These are phyloP conservation scores for Spialia ferax DNA, from an alignment of 2,888 invertebrate species.

Conservation along the genomic window DNA sequence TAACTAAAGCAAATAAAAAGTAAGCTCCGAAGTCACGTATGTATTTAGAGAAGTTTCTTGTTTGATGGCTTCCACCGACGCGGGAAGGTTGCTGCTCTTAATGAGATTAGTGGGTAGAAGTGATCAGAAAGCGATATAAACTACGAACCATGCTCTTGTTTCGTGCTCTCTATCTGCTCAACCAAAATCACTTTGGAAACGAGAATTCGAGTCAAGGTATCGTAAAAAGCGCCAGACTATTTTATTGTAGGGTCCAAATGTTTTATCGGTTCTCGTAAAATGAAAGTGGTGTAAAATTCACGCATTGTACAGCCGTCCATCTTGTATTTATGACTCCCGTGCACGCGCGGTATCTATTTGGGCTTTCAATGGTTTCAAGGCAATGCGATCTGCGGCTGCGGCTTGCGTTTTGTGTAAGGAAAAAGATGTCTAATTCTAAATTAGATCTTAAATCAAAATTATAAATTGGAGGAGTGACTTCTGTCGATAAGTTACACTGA, in stretches of 20 bases:
- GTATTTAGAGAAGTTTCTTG: constrained; percentile 51
- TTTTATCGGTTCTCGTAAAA: constrained; percentile 79
- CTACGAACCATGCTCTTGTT: constrained; percentile 6
- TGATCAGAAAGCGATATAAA: constrained; percentile 21
- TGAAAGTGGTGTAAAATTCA: constrained; percentile 79
- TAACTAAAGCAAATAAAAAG: constrained; percentile 10
- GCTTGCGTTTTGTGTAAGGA: background rate
- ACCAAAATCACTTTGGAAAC: constrained; percentile 72
- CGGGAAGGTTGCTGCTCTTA: constrained; percentile 45
- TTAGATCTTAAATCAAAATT: background rate
- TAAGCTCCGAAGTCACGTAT: constrained; percentile 48
- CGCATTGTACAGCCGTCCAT: constrained; percentile 69
- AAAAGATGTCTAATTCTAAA: background rate
- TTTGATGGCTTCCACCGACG: constrained; percentile 50
- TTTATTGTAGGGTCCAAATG: constrained; percentile 76
- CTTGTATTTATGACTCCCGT: constrained; percentile 64
- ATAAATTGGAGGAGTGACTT: background rate
- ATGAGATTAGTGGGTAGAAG: constrained; percentile 39
- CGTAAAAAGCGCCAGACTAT: constrained; percentile 76
- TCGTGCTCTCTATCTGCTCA: constrained; percentile 18
- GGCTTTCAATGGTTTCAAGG: constrained; percentile 10
- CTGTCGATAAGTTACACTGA: background rate
- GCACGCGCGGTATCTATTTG: constrained; percentile 51
- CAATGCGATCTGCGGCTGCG: constrained; percentile 5
- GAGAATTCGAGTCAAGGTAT: constrained; percentile 67